Conservation (phyloP, 2,888 invertebrate genomes). For the Mimumesa dahlbomi region DNA sequence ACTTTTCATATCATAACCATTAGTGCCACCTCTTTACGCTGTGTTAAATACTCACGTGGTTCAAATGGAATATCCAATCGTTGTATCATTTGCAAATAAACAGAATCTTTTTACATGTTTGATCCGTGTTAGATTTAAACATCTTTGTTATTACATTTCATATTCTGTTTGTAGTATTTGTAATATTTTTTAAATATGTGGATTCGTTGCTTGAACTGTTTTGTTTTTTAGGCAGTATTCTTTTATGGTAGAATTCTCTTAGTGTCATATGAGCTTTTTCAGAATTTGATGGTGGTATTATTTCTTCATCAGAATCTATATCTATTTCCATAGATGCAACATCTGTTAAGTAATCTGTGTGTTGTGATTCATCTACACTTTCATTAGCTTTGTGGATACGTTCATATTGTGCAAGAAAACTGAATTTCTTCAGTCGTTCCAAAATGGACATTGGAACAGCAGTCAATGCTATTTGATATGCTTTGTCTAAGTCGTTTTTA, state of each 20-base stretch:
- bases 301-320: constrained; percentile 21
- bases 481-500: constrained; percentile 14
- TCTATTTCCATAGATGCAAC: neutral
- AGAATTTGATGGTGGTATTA: constrained; percentile 14
- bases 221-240: too few relatives aligned
- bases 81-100: too few relatives aligned
- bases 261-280: neutral
- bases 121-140: too few relatives aligned
- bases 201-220: too few relatives aligned
- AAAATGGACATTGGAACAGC: constrained; percentile 50
- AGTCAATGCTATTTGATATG: constrained; percentile 32
- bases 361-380: neutral
- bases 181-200: too few relatives aligned
- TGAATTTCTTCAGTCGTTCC: constrained; percentile 51
- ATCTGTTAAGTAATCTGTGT: neutral
- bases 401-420: constrained; percentile 26
- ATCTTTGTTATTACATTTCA: too few relatives aligned
- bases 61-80: too few relatives aligned
- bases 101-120: too few relatives aligned
- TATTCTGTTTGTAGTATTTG: too few relatives aligned
- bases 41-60: too few relatives aligned
- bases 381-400: constrained; percentile 1
- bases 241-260: constrained; percentile 10
- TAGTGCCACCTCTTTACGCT: too few relatives aligned
- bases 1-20: too few relatives aligned